Conservation (phyloP, 2,113 vertebrate species). For the Etheostoma spectabile region DNA sequence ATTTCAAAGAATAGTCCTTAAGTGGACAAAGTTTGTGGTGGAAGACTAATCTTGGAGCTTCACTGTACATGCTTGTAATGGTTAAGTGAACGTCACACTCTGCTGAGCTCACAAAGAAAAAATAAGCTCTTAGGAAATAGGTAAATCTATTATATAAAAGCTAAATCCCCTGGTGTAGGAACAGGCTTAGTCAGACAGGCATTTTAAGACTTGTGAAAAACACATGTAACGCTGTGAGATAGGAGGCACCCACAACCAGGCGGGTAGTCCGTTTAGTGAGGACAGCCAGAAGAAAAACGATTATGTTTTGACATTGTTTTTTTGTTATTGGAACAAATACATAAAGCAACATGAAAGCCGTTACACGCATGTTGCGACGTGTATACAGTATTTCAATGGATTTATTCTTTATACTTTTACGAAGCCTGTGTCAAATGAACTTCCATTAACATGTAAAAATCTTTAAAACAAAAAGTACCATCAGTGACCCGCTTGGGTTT, state of each 20-base stretch:
- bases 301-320: neutral
- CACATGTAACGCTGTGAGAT: slow-evolving; percentile 10
- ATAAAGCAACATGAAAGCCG: too few relatives aligned
- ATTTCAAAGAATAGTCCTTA: slow-evolving; percentile 19
- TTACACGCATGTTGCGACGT: neutral
- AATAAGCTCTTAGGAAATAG: slow-evolving; percentile 58
- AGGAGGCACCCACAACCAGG: slow-evolving; percentile 2
- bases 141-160: slow-evolving; percentile 77
- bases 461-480: neutral
- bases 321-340: neutral
- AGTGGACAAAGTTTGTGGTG: slow-evolving; percentile 33
- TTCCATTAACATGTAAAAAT: neutral
- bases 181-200: slow-evolving; percentile 63
- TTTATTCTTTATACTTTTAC: neutral
- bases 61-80: slow-evolving; percentile 13
- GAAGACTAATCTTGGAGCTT: slow-evolving; percentile 17
- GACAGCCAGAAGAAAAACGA: neutral
- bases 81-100: slow-evolving; percentile 56
- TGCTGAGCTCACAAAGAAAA: slow-evolving; percentile 56
- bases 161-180: slow-evolving; percentile 59
- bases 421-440: neutral
- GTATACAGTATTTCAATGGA: neutral
- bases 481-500: neutral
- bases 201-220: slow-evolving; percentile 66
- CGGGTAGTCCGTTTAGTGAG: slow-evolving; percentile 2